These are phyloP conservation scores for Beris morrisii DNA, from an alignment of 2,888 invertebrate genomes.

Conservation along the genomic window DNA sequence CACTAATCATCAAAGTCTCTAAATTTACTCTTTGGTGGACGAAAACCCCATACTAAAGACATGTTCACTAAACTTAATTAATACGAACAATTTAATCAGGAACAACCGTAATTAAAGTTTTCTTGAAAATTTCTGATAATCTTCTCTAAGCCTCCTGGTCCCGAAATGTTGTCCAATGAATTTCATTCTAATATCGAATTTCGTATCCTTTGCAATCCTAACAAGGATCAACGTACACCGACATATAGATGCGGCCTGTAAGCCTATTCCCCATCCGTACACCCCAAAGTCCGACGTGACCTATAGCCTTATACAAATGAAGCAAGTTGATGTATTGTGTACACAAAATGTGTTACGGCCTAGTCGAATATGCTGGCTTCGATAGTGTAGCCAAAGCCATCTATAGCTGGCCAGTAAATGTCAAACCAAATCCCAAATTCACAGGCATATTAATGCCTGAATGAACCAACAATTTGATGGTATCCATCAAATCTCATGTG, in stretches of 20 bases:
- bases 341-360: too few relatives aligned
- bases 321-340: too few relatives aligned
- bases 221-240: too few relatives aligned
- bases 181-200: not conserved
- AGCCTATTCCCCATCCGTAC: too few relatives aligned
- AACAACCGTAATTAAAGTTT: conserved; percentile 34
- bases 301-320: too few relatives aligned
- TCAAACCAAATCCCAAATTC: conserved; percentile 42
- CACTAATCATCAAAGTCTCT: too few relatives aligned
- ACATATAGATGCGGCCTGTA: too few relatives aligned
- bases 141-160: conserved; percentile 20
- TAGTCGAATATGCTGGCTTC: not conserved
- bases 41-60: not conserved
- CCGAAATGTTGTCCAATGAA: not conserved
- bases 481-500: conserved; percentile 41
- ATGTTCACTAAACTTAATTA: conserved; percentile 26
- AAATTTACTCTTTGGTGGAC: too few relatives aligned
- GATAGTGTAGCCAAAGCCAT: not conserved
- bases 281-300: too few relatives aligned
- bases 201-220: not conserved
- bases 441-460: conserved; percentile 42
- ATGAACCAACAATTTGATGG: conserved; percentile 42
- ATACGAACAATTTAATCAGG: conserved; percentile 35
- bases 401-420: conserved; percentile 40
- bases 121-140: conserved; percentile 34